A percentile compares a stretch with the other conserved stretches of the same genome.
phyloP scores from a whole-genome alignment of 2,113 vertebrate species.

The Gnathonemus longibarbis region DNA sequence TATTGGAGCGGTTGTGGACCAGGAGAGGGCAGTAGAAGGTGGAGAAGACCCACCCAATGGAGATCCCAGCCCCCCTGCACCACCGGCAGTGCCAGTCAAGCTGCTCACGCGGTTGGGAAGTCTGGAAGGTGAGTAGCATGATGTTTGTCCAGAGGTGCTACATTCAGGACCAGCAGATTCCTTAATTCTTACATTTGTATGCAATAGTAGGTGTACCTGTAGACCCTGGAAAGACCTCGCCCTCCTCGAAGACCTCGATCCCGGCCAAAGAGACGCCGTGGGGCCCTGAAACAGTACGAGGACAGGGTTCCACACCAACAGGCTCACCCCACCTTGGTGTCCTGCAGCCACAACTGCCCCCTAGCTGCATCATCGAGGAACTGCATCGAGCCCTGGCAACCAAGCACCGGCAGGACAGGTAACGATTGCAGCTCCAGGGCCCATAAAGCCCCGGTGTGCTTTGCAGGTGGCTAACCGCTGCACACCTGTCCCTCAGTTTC shows the following conservation, averaged over 20 bases:
- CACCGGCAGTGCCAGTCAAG: conserved; percentile 51
- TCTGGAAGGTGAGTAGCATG: conserved; percentile 53
- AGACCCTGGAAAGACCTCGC: conserved; percentile 66
- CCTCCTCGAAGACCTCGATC: conserved; percentile 66
- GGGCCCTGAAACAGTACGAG: conserved; percentile 54
- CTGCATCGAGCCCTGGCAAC: conserved; percentile 86
- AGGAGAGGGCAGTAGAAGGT: conserved; percentile 31
- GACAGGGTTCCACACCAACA: conserved; percentile 76
- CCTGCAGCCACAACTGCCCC: conserved; percentile 76
- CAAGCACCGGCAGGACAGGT: conserved; percentile 96
- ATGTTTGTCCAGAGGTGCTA: not conserved
- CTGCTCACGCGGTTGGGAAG: conserved; percentile 60
- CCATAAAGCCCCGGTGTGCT: not conserved
- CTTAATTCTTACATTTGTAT: not conserved
- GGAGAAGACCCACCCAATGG: conserved; percentile 31
- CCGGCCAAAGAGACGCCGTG: conserved; percentile 68
- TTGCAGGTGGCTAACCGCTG: not conserved
- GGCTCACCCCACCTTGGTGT: conserved; percentile 79
- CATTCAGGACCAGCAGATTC: not conserved
- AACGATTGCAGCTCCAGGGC: conserved; percentile 4
- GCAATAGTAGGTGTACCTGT: conserved; percentile 42
- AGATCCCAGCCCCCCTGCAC: conserved; percentile 51
- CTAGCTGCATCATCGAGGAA: conserved; percentile 94
- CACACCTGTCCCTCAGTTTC: conserved; percentile 59
- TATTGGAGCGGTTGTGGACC: conserved; percentile 30